A percentile compares a stretch with the other conserved stretches of the same genome.
These are phyloP conservation scores for Clusia tigrina DNA, from an alignment of 2,888 invertebrate species.

Conservation along the genomic window DNA sequence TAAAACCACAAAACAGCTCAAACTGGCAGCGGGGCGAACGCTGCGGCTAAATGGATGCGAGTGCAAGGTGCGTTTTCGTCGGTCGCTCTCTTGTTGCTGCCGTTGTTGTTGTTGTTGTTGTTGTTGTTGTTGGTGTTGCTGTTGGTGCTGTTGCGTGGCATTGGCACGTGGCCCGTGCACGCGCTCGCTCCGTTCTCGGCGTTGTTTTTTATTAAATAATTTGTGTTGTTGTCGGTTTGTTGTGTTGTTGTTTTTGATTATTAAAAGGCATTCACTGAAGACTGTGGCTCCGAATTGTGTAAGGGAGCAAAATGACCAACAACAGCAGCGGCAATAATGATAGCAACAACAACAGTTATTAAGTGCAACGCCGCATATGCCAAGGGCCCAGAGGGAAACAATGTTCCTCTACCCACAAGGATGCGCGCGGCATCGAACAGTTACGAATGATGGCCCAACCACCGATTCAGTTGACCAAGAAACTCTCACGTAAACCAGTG, in stretches of 20 bases:
- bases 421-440: not conserved
- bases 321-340: no score
- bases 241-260: not conserved
- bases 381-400: not conserved
- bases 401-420: not conserved
- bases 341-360: slow-evolving; percentile 54
- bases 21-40: no score
- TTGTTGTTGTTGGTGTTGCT: no score
- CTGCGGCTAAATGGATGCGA: not conserved
- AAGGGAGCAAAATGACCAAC: not conserved
- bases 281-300: not conserved
- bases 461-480: no score
- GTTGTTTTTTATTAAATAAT: no score
- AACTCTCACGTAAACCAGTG: no score
- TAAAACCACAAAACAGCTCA: no score
- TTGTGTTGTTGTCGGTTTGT: no score
- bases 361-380: slow-evolving; percentile 43
- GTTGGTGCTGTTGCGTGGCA: no score
- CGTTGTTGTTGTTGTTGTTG: not conserved
- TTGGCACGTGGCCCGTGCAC: no score
- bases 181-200: no score
- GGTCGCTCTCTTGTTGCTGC: not conserved
- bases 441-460: not conserved
- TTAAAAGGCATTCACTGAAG: not conserved
- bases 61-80: not conserved